Percentiles rank a stretch among this genome's conserved stretches.
Evolutionary conservation across 2,888 invertebrate genomes (phyloP).

Genomic region (Brenthis ino): DNA sequence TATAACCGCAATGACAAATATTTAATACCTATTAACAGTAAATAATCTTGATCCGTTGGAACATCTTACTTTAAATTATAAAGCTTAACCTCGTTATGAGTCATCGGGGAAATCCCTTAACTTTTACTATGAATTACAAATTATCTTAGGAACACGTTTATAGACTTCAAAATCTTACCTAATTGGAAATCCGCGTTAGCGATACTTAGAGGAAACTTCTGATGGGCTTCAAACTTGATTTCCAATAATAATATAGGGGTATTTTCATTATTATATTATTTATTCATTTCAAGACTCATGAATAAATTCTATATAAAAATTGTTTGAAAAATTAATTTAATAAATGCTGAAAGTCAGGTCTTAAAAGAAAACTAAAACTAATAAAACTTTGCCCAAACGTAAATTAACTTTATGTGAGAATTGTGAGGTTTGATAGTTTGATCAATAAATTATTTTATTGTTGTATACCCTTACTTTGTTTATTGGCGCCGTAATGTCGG

Average conservation of each 20-base stretch:
- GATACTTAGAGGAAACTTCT: too few species aligned
- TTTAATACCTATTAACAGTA: too few species aligned
- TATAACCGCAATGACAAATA: too few species aligned
- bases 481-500: background rate
- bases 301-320: too few species aligned
- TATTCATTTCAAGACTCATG: too few species aligned
- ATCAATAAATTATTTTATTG: constrained; percentile 19
- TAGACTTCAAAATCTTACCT: too few species aligned
- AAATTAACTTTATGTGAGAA: constrained; percentile 17
- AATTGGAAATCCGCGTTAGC: too few species aligned
- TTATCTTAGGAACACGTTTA: too few species aligned
- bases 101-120: constrained; percentile 1
- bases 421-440: constrained; percentile 7
- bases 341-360: background rate
- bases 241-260: too few species aligned
- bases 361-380: background rate
- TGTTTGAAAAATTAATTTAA: background rate
- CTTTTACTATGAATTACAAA: too few species aligned
- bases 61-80: background rate
- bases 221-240: too few species aligned
- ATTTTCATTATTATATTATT: too few species aligned
- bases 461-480: constrained; percentile 13
- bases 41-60: background rate
- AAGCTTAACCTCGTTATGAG: background rate
- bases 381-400: constrained; percentile 10